Evolutionary conservation across 2,888 invertebrate species (phyloP), one percentile per base, ranked within the genome.

Genomic region (Hipparchia semele): DNA sequence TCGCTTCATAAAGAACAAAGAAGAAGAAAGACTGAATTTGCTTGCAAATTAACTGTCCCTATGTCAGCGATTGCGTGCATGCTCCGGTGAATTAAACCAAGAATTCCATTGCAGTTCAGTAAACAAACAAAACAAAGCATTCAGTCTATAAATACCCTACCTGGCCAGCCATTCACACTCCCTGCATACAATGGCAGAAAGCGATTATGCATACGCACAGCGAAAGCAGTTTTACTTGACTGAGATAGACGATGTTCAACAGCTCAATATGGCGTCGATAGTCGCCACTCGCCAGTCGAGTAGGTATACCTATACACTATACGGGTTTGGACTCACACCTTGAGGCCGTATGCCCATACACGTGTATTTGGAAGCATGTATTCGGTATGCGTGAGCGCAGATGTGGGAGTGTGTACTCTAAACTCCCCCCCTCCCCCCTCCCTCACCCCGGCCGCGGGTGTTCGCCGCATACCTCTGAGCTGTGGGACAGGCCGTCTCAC

Each of bases 321-420:
- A 23, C 56, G 56, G 56, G 56, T 8, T 56, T 6, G 54, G 54
- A 13, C 56, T 56, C 56, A 13, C 56, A 56, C 56, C 13, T 6
- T n/a, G 56, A 13, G 56, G 56, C 56, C 59, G 59, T n/a, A 45
- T 33, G 56, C 8, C 56, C 59, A 33, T n/a, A 45, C n/a, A 49
- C 8, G 46, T 46, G 46, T 49, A 23, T 62, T 61, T 60, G 60
- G 62, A 46, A 23, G 23, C 23, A 23, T 23, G 23, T 45, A 7
- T 62, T 13, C n/a, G 46, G 46, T 13, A 62, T 46, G 62, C 62
- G 62, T 4, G 62, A 6, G 62, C 46, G 60, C 60, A 60, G 61
- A 13, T 49, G n/a, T 62, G 13, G 1, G 61, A 6, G 61, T 61
- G n/a, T 58, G 59, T 6, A 7, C n/a, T 8, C 23, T n/a, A 10